A percentile compares a stretch with the other conserved stretches of the same genome.
Conservation (phyloP, 2,113 vertebrate genomes). For the Nothocercus nigrocapillus region DNA sequence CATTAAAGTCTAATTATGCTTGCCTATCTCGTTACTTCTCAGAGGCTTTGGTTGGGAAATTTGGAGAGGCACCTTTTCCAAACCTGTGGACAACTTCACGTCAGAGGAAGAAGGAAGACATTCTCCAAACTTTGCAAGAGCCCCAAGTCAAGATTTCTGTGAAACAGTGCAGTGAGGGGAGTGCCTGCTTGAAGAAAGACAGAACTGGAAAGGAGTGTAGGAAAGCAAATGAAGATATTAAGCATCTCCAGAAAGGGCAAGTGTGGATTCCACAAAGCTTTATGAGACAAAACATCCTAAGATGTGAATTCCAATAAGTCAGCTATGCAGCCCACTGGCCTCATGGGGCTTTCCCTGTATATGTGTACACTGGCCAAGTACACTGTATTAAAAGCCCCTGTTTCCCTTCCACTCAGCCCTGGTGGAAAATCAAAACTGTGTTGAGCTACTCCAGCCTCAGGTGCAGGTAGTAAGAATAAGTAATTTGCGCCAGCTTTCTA, state of each 20-base stretch:
- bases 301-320: neutral
- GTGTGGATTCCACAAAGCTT: neutral
- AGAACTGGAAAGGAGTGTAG: neutral
- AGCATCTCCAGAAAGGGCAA: neutral
- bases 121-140: neutral
- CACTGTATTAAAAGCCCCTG: neutral
- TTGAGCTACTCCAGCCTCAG: neutral
- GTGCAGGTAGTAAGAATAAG: neutral
- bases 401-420: neutral
- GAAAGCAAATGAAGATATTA: neutral
- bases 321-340: neutral
- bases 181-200: neutral
- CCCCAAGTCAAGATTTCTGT: neutral
- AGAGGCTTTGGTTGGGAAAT: constrained; percentile 5
- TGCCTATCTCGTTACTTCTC: constrained; percentile 35
- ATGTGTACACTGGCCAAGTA: neutral
- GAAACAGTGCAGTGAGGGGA: neutral
- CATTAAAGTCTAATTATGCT: constrained; percentile 22
- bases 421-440: neutral
- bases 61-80: neutral
- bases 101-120: neutral
- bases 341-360: neutral
- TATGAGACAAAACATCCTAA: neutral
- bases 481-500: neutral
- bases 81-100: neutral